Percentiles rank a stretch among this genome's conserved stretches.
Evolutionary conservation across 2,113 vertebrate genomes (phyloP).

Genomic region (Lampris megalopsis): DNA sequence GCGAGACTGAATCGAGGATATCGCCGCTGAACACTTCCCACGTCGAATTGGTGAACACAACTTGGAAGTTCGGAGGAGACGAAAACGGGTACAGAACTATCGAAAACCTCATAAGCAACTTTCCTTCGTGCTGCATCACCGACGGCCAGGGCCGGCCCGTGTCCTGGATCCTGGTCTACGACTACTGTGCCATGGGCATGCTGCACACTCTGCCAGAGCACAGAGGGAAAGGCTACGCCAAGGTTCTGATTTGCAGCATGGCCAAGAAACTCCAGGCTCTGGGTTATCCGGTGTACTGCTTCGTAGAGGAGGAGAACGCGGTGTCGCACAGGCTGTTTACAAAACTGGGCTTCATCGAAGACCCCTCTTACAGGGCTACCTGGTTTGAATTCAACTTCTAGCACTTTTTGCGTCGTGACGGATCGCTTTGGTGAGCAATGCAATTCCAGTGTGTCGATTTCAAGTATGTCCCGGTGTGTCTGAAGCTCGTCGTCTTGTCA

Average conservation of each 20-base stretch:
- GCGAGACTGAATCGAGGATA: slow-evolving; percentile 66
- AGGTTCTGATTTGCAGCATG: slow-evolving; percentile 65
- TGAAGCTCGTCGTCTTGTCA: no score
- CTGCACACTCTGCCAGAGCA: slow-evolving; percentile 74
- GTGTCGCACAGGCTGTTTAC: slow-evolving; percentile 76
- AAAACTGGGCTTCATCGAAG: slow-evolving; percentile 73
- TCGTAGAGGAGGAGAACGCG: slow-evolving; percentile 71
- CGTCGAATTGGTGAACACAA: slow-evolving; percentile 64
- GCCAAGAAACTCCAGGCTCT: slow-evolving; percentile 61
- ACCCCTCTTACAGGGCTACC: slow-evolving; percentile 59
- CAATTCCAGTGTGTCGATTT: no score
- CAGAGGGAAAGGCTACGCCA: slow-evolving; percentile 78
- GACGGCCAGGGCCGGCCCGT: slow-evolving; percentile 62
- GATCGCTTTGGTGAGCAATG: no score
- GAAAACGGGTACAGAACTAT: slow-evolving; percentile 45
- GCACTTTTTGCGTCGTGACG: neutral
- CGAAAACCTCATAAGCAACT: slow-evolving; percentile 61
- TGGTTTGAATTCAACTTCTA: slow-evolving; percentile 61
- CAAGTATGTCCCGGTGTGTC: no score
- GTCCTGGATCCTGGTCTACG: slow-evolving; percentile 74
- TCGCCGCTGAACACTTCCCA: slow-evolving; percentile 56
- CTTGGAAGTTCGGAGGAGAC: slow-evolving; percentile 65
- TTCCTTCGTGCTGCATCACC: slow-evolving; percentile 73
- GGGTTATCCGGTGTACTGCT: slow-evolving; percentile 75
- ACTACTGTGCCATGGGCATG: slow-evolving; percentile 62